Evolutionary conservation across 2,888 invertebrate genomes (phyloP), one percentile per base, ranked within the genome.

Genomic region (Apocheima hispidaria): DNA sequence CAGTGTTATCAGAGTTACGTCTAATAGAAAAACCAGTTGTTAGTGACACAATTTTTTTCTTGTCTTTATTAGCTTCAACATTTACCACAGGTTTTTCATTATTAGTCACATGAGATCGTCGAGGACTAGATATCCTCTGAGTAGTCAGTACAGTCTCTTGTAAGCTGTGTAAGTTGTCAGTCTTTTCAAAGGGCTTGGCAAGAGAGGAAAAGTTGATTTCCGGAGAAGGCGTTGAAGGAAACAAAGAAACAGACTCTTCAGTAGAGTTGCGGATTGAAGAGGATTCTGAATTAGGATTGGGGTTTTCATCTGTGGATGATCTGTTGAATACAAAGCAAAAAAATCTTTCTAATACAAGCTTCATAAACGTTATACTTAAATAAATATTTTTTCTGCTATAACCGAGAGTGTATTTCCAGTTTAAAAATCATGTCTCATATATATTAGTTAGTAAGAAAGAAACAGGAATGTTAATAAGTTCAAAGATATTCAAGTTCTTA

Each of bases 281-380:
- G 82, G 88, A 79, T 74, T 81, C 79, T 69, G 90, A 82, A 72
- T 77, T 78, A 65, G 77, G 84, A 75, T 76, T 84, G 76, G 86
- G 87, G 85, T 78, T 92, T 87, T 92, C 91, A 87, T 91, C 90
- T 83, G 91, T 87, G 79, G 93, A 88, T 87, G 90, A 93, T 93
- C 93, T 93, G 93, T 92, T 88, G 90, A 93, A 92, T 91, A 92
- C 79, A 93, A 92, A 92, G 89, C 88, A 90, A 90, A 90, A n/a
- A 88, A 84, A 82, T 72, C 78, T 85, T 85, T 90, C 92, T 92
- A 89, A 88, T 85, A 87, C 73, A 87, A 88, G 84, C 85, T 85
- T 79, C 79, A 76, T 72, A 70, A 69, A 74, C 68, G 74, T 60
- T 69, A 75, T 77, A 78, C 71, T 72, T 75, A 79, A 61, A 75